phyloP scores from a whole-genome alignment of 2,888 invertebrate species.

The Lamellibrachia columna region DNA sequence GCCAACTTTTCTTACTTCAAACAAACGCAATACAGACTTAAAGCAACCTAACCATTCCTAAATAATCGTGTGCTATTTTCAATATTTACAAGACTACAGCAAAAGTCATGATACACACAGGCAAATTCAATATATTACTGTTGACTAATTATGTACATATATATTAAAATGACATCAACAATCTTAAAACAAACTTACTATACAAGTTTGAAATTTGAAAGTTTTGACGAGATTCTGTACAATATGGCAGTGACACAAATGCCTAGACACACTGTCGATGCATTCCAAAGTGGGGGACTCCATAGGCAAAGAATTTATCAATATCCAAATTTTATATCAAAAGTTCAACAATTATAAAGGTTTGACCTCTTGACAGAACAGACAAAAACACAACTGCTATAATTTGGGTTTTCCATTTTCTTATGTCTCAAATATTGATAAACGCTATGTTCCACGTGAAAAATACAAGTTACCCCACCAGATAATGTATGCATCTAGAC shows the following conservation, averaged over 20 bases:
- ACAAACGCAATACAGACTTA: neutral
- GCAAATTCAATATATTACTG: neutral
- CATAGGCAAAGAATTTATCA: neutral
- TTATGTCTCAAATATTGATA: neutral
- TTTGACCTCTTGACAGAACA: neutral
- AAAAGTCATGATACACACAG: neutral
- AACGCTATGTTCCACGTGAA: neutral
- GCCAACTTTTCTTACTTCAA: neutral
- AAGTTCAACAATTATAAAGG: neutral
- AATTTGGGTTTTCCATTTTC: neutral
- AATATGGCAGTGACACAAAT: neutral
- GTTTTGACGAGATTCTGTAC: neutral
- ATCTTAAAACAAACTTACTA: neutral
- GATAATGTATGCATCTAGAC: neutral
- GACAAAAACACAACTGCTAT: neutral
- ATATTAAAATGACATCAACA: neutral
- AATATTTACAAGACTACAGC: neutral
- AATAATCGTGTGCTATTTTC: neutral
- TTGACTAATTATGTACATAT: neutral
- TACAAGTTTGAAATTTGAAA: neutral
- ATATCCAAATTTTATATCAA: neutral
- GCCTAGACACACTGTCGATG: neutral
- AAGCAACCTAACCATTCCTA: neutral
- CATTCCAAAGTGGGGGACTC: neutral
- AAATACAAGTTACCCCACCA: neutral